Evolutionary conservation across 1,140 invertebrate genomes (phyloP).

Genomic region (Trichonephila inaurata): DNA sequence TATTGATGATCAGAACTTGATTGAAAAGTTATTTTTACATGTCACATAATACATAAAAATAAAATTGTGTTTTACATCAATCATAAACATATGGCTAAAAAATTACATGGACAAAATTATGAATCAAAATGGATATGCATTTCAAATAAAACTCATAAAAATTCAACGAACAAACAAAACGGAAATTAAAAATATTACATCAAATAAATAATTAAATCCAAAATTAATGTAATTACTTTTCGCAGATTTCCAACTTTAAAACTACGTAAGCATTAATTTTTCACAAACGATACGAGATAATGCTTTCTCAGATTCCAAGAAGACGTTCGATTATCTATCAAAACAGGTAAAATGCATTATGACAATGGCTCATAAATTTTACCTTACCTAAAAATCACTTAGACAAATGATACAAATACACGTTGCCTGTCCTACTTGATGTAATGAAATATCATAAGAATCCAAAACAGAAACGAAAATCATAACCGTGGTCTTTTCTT

Average conservation of each 20-base stretch:
- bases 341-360: background rate
- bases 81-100: no score
- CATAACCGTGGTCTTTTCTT: background rate
- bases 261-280: no score
- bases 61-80: no score
- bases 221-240: background rate
- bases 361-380: background rate
- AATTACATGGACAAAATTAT: background rate
- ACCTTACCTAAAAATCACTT: conserved; percentile 11
- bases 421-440: conserved; percentile 43
- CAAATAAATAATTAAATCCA: background rate
- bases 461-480: background rate
- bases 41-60: no score
- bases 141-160: background rate
- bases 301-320: background rate
- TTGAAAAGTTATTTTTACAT: no score
- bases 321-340: background rate
- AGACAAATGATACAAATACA: conserved; percentile 60
- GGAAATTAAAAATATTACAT: background rate
- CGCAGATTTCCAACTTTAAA: background rate
- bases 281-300: no score
- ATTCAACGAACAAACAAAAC: background rate
- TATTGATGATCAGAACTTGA: no score
- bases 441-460: background rate
- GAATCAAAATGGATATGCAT: background rate